Conservation (phyloP, 2,797 vertebrate genomes). For the Pseudochromis fuscus region DNA sequence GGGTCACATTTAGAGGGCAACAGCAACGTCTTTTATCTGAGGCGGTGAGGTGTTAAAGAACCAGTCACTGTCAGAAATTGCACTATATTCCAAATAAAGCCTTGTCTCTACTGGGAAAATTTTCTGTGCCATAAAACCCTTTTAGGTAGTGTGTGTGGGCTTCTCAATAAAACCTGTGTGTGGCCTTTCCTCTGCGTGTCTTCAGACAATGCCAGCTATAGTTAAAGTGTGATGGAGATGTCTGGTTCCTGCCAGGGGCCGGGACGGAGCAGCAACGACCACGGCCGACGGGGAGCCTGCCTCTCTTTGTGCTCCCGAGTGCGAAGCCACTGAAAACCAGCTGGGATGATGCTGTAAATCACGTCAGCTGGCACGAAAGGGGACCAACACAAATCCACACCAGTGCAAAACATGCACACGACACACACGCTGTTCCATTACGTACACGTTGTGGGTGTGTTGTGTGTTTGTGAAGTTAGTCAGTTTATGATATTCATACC, state of each 20-base stretch:
- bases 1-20: conserved; percentile 46
- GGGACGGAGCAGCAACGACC: conserved; percentile 39
- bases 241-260: conserved; percentile 59
- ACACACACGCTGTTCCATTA: neutral
- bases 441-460: conserved; percentile 1
- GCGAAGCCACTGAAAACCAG: conserved; percentile 41
- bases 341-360: conserved; percentile 65
- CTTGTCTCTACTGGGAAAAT: conserved; percentile 32
- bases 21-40: conserved; percentile 29
- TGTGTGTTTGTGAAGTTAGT: conserved; percentile 4
- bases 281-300: conserved; percentile 49
- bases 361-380: conserved; percentile 37
- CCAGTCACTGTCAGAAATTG: conserved; percentile 22
- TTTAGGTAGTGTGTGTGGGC: conserved; percentile 59
- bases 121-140: conserved; percentile 49
- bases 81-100: conserved; percentile 48
- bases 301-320: conserved; percentile 59
- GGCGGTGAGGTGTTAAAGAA: conserved; percentile 36
- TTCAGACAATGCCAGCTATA: conserved; percentile 62
- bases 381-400: conserved; percentile 17
- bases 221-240: conserved; percentile 74
- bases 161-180: conserved; percentile 72
- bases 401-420: conserved; percentile 11
- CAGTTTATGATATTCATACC: conserved; percentile 1
- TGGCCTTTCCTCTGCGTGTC: conserved; percentile 66